phyloP scores from a whole-genome alignment of 2,888 invertebrate genomes.

The Coecobrya sp. region DNA sequence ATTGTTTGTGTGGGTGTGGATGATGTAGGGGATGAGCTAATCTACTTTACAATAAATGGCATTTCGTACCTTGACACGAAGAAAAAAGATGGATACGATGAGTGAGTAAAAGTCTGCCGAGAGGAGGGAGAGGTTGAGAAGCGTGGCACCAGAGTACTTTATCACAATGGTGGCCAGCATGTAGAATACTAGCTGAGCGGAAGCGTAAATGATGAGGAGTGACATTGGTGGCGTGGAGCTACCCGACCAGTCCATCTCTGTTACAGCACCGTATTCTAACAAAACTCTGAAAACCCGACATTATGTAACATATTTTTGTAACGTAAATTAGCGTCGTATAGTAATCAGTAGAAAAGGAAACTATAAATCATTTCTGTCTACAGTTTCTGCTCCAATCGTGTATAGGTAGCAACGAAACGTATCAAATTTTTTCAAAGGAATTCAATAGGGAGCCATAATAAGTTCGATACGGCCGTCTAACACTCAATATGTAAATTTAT shows the following conservation, averaged over 20 bases:
- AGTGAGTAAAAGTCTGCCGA: constrained; percentile 93
- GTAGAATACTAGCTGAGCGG: constrained; percentile 92
- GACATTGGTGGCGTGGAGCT: background rate
- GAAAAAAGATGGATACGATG: constrained; percentile 93
- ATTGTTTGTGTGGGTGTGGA: background rate
- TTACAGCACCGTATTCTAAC: constrained; percentile 45
- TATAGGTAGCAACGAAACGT: too few relatives aligned
- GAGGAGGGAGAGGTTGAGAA: constrained; percentile 93
- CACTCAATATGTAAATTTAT: too few relatives aligned
- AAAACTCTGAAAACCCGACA: background rate
- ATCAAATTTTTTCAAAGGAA: too few relatives aligned
- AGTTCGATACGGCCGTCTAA: too few relatives aligned
- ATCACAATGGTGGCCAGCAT: constrained; percentile 93
- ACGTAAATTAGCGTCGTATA: too few relatives aligned
- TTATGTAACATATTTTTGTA: too few relatives aligned
- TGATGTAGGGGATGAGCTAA: too few relatives aligned
- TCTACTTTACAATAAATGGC: too few relatives aligned
- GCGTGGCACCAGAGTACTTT: constrained; percentile 93
- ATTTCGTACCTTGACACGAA: constrained; percentile 90
- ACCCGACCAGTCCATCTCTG: constrained; percentile 20
- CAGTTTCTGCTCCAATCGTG: too few relatives aligned
- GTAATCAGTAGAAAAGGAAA: too few relatives aligned
- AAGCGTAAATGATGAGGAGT: constrained; percentile 89
- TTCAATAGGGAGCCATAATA: too few relatives aligned
- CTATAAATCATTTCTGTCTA: too few relatives aligned